Conservation (phyloP, 1,140 invertebrate genomes). For the Himalopsyche phryganea region DNA sequence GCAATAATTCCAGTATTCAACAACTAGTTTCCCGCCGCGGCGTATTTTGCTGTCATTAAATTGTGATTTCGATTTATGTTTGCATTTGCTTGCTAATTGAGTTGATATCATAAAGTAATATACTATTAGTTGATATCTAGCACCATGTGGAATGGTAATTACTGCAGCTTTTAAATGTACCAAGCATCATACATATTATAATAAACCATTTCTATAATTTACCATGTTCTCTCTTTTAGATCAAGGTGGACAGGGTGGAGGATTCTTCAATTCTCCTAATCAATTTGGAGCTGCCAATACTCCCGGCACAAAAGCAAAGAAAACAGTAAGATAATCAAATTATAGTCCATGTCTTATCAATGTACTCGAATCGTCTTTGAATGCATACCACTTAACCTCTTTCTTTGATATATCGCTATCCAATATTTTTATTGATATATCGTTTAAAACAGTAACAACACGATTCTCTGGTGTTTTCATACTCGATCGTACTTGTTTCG, state of each 20-base stretch:
- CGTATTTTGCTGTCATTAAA: slow-evolving; percentile 4
- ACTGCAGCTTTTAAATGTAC: neutral
- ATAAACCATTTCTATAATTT: too few relatives aligned
- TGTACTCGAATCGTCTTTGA: too few relatives aligned
- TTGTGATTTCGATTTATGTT: neutral
- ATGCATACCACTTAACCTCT: neutral
- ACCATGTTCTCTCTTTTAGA: slow-evolving; percentile 37
- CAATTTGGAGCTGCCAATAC: slow-evolving; percentile 49
- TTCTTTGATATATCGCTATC: neutral
- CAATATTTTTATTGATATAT: too few relatives aligned
- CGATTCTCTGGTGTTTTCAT: too few relatives aligned
- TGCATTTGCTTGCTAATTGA: neutral
- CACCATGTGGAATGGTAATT: slow-evolving; percentile 43
- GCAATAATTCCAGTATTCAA: too few relatives aligned
- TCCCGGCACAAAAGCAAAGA: slow-evolving; percentile 44
- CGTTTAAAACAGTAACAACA: too few relatives aligned
- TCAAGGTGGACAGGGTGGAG: slow-evolving; percentile 44
- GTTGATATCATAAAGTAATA: neutral
- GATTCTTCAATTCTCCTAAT: slow-evolving; percentile 47
- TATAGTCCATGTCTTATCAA: too few relatives aligned
- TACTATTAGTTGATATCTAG: neutral
- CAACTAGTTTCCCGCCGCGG: slow-evolving; percentile 11
- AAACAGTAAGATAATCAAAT: slow-evolving; percentile 40
- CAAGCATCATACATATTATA: too few relatives aligned
- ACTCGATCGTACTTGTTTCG: too few relatives aligned